These are phyloP conservation scores for Aspidoscelis tigris DNA, from an alignment of 2,113 vertebrate genomes.

Conservation along the genomic window DNA sequence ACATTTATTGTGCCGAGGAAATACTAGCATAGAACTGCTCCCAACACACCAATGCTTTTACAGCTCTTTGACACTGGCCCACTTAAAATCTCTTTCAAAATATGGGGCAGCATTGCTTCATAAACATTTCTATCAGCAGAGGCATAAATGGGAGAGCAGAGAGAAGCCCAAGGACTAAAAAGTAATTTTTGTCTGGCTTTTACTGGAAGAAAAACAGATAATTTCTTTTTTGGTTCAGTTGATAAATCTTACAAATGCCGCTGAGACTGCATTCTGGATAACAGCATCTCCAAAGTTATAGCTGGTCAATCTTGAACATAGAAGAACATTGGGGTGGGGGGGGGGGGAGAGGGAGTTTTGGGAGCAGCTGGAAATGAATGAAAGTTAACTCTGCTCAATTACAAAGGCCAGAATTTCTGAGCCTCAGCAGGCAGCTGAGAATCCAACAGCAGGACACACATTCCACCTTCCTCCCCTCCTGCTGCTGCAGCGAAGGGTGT, in stretches of 20 bases:
- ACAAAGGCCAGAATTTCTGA: constrained; percentile 54
- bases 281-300: constrained; percentile 64
- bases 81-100: constrained; percentile 11
- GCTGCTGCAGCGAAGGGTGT: fast-evolving
- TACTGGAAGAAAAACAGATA: constrained; percentile 54
- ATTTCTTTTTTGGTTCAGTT: constrained; percentile 51
- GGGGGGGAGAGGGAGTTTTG: not conserved
- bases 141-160: not conserved
- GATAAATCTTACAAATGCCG: constrained; percentile 49
- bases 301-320: constrained; percentile 47
- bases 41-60: not conserved
- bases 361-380: constrained; percentile 59
- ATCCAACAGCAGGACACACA: not conserved
- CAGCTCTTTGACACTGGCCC: not conserved
- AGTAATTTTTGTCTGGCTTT: constrained; percentile 14
- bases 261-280: constrained; percentile 57
- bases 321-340: constrained; percentile 25
- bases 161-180: constrained; percentile 33
- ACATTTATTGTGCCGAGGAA: not conserved
- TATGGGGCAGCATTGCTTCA: not conserved
- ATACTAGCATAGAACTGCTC: not conserved
- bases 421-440: constrained; percentile 63
- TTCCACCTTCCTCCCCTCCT: not conserved
- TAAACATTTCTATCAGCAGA: not conserved
- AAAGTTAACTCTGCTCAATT: constrained; percentile 52